Conservation (phyloP, 1,140 invertebrate species). For the Thrips palmi region DNA sequence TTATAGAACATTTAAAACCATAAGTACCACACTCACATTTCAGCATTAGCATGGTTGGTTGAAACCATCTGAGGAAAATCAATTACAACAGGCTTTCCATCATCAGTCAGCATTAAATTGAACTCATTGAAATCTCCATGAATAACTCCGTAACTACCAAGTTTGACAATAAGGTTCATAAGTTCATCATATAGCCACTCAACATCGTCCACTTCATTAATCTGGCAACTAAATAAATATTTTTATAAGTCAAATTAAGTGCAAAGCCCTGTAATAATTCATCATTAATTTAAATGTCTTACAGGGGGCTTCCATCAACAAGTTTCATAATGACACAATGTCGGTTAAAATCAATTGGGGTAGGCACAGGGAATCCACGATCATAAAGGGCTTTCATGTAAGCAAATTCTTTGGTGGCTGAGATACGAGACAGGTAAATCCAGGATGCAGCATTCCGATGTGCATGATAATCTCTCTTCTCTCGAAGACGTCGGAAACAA, state of each 20-base stretch:
- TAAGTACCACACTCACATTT: constrained; percentile 40
- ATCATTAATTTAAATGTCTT: constrained; percentile 20
- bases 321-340: constrained; percentile 96
- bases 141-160: constrained; percentile 90
- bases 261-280: not conserved
- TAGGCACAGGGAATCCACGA: constrained; percentile 83
- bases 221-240: constrained; percentile 27
- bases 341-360: constrained; percentile 85
- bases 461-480: constrained; percentile 93
- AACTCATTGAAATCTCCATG: constrained; percentile 99
- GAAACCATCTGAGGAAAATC: constrained; percentile 99
- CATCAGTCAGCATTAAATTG: constrained; percentile 79
- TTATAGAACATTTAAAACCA: not conserved
- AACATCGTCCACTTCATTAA: constrained; percentile 58
- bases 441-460: constrained; percentile 79
- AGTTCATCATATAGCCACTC: constrained; percentile 79
- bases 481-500: constrained; percentile 92
- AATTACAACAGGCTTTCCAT: constrained; percentile 72
- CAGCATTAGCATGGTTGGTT: constrained; percentile 77
- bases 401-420: constrained; percentile 94
- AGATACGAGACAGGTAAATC: constrained; percentile 93
- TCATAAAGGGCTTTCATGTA: constrained; percentile 92
- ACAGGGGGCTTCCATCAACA: constrained; percentile 57
- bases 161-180: constrained; percentile 82
- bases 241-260: not conserved